A percentile compares a stretch with the other conserved stretches of the same genome.
These are phyloP conservation scores for Biston betularia DNA, from an alignment of 2,888 invertebrate species.

Conservation along the genomic window DNA sequence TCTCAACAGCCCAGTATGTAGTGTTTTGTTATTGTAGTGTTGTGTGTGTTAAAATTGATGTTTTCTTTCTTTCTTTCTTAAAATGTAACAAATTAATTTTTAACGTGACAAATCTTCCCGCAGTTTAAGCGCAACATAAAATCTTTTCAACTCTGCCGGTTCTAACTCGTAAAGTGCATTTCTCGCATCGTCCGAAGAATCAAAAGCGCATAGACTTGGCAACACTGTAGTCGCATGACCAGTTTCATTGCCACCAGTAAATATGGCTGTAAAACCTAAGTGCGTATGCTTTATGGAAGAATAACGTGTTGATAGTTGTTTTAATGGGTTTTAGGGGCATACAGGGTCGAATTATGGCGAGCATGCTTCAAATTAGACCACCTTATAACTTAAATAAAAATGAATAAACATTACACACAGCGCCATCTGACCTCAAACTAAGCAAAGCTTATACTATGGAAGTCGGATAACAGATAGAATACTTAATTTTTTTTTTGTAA, in stretches of 20 bases:
- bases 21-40: too few species aligned
- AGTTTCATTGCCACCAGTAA: slow-evolving; percentile 55
- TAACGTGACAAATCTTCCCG: slow-evolving; percentile 1
- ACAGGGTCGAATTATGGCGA: slow-evolving; percentile 28
- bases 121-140: slow-evolving; percentile 17
- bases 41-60: too few species aligned
- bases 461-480: too few species aligned
- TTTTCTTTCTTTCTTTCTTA: too few species aligned
- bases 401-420: too few species aligned
- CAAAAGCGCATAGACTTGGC: slow-evolving; percentile 43
- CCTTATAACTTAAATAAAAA: background rate
- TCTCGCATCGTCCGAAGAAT: slow-evolving; percentile 33
- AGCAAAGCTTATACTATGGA: too few species aligned
- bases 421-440: too few species aligned
- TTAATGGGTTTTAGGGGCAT: slow-evolving; percentile 45
- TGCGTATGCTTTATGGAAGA: slow-evolving; percentile 57
- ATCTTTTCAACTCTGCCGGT: slow-evolving; percentile 21
- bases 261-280: slow-evolving; percentile 57
- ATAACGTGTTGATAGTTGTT: slow-evolving; percentile 50
- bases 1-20: too few species aligned
- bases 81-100: slow-evolving; percentile 1
- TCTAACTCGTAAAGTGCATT: slow-evolving; percentile 38
- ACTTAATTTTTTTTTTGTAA: too few species aligned
- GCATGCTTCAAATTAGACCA: background rate
- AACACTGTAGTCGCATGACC: slow-evolving; percentile 54